These are phyloP conservation scores for Drosophila watanabei DNA, from an alignment of 1,140 invertebrate species.

Conservation along the genomic window DNA sequence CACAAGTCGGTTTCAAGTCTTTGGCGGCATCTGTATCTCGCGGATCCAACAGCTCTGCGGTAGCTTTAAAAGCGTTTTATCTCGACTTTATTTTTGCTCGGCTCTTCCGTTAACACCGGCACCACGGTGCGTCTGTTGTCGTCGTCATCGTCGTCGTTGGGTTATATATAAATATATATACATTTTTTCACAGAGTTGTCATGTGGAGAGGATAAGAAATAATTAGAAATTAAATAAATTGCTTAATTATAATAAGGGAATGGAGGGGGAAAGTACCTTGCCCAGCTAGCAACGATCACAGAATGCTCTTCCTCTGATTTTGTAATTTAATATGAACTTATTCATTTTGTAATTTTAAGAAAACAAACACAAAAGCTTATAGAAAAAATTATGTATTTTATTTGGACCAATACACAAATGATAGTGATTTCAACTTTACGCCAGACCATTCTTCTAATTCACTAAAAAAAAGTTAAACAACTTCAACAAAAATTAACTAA, in stretches of 20 bases:
- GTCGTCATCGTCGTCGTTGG: not conserved
- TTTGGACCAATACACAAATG: not conserved
- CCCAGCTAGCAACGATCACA: slow-evolving; percentile 15
- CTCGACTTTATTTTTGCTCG: slow-evolving; percentile 47
- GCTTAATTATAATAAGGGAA: slow-evolving; percentile 56
- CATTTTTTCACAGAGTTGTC: slow-evolving; percentile 36
- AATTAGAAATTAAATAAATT: slow-evolving; percentile 73
- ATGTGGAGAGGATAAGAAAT: slow-evolving; percentile 52
- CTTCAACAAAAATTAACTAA: too few relatives aligned
- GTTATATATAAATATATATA: slow-evolving; percentile 3
- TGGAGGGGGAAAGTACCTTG: not conserved
- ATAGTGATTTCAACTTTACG: not conserved
- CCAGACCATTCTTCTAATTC: not conserved
- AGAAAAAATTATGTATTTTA: not conserved
- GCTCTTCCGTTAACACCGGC: slow-evolving; percentile 55
- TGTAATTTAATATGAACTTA: not conserved
- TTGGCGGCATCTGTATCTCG: slow-evolving; percentile 31
- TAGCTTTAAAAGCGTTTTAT: slow-evolving; percentile 72
- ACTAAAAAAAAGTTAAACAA: not conserved
- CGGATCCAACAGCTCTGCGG: not conserved
- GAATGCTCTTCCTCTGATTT: slow-evolving; percentile 5
- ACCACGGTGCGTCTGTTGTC: slow-evolving; percentile 54
- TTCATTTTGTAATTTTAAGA: too few relatives aligned
- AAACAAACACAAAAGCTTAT: not conserved
- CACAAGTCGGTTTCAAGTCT: slow-evolving; percentile 61